phyloP scores from a whole-genome alignment of 2,888 invertebrate genomes.

The Iselma pallidipennis region DNA sequence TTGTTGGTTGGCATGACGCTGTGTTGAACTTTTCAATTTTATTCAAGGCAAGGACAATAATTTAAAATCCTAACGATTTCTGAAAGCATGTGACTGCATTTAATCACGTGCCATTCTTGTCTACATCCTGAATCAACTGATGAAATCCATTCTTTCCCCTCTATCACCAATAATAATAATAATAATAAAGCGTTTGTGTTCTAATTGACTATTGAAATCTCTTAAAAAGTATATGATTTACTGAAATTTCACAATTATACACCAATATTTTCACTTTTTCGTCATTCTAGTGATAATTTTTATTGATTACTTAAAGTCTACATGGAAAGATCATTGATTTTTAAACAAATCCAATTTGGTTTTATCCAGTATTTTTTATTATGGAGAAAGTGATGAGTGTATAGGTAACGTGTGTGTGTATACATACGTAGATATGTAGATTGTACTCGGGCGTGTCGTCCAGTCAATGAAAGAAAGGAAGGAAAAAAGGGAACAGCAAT shows the following conservation, averaged over 20 bases:
- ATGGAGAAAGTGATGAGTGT: slow-evolving; percentile 1
- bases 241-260: not conserved
- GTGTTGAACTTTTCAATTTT: not conserved
- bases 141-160: not conserved
- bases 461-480: not conserved
- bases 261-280: not conserved
- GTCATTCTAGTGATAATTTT: not conserved
- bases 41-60: not conserved
- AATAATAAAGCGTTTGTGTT: not conserved
- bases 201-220: not conserved
- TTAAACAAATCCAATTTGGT: not conserved
- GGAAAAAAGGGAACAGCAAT: not conserved
- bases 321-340: not conserved
- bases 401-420: not conserved
- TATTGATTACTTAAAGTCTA: no score
- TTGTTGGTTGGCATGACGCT: not conserved
- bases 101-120: not conserved
- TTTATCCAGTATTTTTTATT: not conserved
- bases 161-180: not conserved
- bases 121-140: not conserved
- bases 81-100: not conserved
- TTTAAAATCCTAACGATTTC: no score
- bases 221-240: not conserved
- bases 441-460: not conserved
- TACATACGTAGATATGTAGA: no score